Percentiles rank a stretch among this genome's conserved stretches.
phyloP scores from a whole-genome alignment of 2,113 vertebrate species.

The Ophiodon elongatus region DNA sequence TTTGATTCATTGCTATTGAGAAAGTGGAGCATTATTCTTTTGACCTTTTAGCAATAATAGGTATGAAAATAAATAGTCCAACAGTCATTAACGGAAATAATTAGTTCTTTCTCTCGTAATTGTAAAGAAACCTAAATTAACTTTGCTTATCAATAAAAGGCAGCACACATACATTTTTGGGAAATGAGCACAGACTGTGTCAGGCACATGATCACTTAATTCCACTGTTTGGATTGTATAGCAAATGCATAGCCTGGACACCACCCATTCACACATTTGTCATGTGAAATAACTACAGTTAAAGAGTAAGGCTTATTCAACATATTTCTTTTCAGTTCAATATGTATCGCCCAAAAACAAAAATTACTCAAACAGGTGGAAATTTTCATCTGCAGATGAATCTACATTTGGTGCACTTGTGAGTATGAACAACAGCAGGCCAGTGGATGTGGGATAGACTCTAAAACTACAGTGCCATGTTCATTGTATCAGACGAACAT shows the following conservation, averaged over 20 bases:
- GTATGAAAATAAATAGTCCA: neutral
- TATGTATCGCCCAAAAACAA: neutral
- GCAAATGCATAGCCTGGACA: neutral
- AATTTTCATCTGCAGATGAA: neutral
- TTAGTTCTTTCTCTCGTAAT: neutral
- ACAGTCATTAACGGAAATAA: neutral
- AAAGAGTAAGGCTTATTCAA: neutral
- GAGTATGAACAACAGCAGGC: neutral
- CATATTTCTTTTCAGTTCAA: neutral
- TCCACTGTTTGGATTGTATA: constrained; percentile 4
- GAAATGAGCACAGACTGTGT: neutral
- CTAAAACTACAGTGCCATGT: neutral
- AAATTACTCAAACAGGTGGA: neutral
- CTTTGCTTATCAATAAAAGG: neutral
- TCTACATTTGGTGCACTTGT: neutral
- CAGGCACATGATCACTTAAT: neutral
- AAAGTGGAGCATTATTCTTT: neutral
- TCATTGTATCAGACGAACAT: neutral
- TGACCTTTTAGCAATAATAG: neutral
- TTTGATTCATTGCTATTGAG: neutral
- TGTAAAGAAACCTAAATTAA: constrained; percentile 3
- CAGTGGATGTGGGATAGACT: neutral
- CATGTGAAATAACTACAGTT: neutral
- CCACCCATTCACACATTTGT: neutral
- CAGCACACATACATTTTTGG: neutral